Base-by-base conservation (phyloP, 2,113 vertebrate species). In the Spea multiplicata region DNA sequence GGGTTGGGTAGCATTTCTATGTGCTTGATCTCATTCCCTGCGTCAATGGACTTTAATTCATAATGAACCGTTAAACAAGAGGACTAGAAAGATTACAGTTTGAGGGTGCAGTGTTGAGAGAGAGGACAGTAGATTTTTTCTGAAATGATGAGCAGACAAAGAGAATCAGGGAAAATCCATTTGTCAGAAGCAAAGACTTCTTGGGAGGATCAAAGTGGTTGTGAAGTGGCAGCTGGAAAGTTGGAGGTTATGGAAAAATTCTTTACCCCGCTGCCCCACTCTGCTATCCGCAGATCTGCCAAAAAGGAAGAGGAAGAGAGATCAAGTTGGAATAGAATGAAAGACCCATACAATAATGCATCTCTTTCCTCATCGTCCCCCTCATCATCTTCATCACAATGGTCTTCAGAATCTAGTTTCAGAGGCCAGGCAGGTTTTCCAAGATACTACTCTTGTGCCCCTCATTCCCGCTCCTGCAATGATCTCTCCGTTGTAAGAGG, bases 391-490 rank as follows among this genome's bases (percentile, higher is more conserved):
- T 88, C 87, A 13, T 91, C 88, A 0, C 85, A 83, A 68, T 93
- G 89, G 89, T 87, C 87, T 57, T 92, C 92, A 0, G 92, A 88
- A 44, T 79, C 76, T 70, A 91, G 89, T 78, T 83, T 84, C 3
- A 85, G 88, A 30, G 71, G 47, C 8, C 4, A 84, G 87, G 57
- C 80, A 86, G 5, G 78, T 84, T 8, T 74, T 69, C 77, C 83
- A 68, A 6, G 81, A 67, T 57, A 45, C 14, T 10, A 9, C 6
- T 59, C 59, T 55, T 88, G 71, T 53, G 79, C 88, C 6, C 83
- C 78, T 49, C 87, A 92, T 71, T 92, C 93, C 0, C 89, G 85
- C 72, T 93, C 94, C 45, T 93, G 92, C 12, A 80, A 68, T 61
- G 78, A 80, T 46, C 64, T 80, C 16, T 67, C 78, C n/a, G 14